Percentiles rank a stretch among this genome's conserved stretches.
phyloP scores from a whole-genome alignment of 2,113 vertebrate species.

The Xiphorhynchus elegans region DNA sequence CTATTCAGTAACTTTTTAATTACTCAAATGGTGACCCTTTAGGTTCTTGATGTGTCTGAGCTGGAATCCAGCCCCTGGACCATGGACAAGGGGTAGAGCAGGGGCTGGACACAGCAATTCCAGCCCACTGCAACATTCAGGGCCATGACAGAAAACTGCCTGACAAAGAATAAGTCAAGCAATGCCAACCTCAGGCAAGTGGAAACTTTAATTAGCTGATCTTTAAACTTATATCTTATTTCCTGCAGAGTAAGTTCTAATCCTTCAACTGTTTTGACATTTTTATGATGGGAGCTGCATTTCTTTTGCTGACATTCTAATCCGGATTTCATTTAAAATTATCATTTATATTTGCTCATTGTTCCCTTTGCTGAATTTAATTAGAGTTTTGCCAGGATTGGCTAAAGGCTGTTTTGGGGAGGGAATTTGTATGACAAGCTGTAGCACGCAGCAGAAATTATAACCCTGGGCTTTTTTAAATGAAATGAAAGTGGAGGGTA shows the following conservation, averaged over 20 bases:
- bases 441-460: background rate
- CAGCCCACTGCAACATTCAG: background rate
- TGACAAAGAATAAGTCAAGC: background rate
- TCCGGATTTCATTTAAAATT: conserved; percentile 22
- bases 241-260: background rate
- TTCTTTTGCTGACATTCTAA: background rate
- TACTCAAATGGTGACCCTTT: background rate
- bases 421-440: background rate
- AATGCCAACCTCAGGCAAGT: background rate
- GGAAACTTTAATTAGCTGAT: conserved; percentile 10
- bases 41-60: background rate
- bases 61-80: background rate
- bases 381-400: background rate
- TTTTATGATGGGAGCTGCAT: background rate
- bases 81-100: fast-evolving
- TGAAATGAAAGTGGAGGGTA: conserved; percentile 9
- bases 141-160: background rate
- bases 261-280: background rate
- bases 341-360: conserved; percentile 11
- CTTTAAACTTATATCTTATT: background rate
- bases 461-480: conserved; percentile 22
- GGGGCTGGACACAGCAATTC: background rate
- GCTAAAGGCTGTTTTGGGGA: background rate
- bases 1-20: background rate
- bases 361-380: conserved; percentile 36